Conservation (phyloP, 1,140 invertebrate species). For the Meloidogyne hapla region DNA sequence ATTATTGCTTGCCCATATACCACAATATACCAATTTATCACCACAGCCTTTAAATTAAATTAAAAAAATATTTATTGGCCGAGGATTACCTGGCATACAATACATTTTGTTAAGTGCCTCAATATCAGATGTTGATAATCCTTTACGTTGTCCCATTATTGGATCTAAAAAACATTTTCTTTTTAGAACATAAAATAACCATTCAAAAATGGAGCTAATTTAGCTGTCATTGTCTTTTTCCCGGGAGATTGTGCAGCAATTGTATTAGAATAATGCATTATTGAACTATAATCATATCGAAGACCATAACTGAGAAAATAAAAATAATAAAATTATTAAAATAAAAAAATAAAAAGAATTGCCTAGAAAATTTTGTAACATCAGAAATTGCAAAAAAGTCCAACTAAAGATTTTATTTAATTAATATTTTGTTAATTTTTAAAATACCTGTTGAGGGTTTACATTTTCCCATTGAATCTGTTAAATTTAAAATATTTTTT, state of each 20-base stretch:
- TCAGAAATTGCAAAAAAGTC: constrained; percentile 61
- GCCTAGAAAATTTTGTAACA: constrained; percentile 53
- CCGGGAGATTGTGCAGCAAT: constrained; percentile 35
- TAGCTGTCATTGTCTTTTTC: constrained; percentile 55
- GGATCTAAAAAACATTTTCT: constrained; percentile 34
- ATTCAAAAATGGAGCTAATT: constrained; percentile 46
- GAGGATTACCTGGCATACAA: constrained; percentile 37
- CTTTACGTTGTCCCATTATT: constrained; percentile 55
- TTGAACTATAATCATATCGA: constrained; percentile 51
- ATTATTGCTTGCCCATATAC: constrained; percentile 46
- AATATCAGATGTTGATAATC: constrained; percentile 43
- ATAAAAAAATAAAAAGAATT: neutral
- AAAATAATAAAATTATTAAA: neutral
- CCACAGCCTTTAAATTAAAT: constrained; percentile 41
- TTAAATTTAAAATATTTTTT: neutral
- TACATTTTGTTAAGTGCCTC: constrained; percentile 58
- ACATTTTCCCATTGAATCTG: constrained; percentile 67
- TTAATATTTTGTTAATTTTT: neutral
- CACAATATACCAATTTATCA: constrained; percentile 57
- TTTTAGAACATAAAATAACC: neutral
- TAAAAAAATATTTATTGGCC: neutral
- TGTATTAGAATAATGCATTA: constrained; percentile 53
- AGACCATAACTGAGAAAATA: constrained; percentile 47
- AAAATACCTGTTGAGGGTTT: constrained; percentile 54
- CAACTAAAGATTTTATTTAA: constrained; percentile 37